phyloP scores from a whole-genome alignment of 2,113 vertebrate species.

The Takifugu bimaculatus region DNA sequence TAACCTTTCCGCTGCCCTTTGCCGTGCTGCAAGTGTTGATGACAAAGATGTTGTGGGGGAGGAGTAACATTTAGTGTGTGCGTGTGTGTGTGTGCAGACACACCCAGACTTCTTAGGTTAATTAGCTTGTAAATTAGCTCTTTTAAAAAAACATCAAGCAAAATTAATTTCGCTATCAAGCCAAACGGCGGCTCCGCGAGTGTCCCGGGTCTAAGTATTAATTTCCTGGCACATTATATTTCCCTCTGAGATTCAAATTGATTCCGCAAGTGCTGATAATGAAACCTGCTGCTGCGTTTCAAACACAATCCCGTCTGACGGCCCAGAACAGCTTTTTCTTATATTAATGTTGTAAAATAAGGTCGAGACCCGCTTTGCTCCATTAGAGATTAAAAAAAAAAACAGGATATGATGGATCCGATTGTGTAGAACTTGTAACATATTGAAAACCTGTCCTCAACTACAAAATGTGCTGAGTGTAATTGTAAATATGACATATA shows the following conservation, averaged over 20 bases:
- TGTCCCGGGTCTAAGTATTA: constrained; percentile 34
- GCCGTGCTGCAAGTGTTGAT: constrained; percentile 73
- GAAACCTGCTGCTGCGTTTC: not conserved
- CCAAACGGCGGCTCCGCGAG: constrained; percentile 48
- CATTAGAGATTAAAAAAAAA: no score
- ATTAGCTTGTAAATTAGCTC: constrained; percentile 66
- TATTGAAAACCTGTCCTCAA: no score
- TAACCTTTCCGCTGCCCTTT: constrained; percentile 73
- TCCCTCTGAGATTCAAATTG: constrained; percentile 43
- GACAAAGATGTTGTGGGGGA: constrained; percentile 57
- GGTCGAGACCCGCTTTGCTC: no score
- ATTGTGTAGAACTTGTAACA: no score
- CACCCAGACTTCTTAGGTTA: constrained; percentile 58
- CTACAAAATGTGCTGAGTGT: no score
- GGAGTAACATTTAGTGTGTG: constrained; percentile 19
- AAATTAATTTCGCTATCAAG: constrained; percentile 62
- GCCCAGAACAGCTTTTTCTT: no score
- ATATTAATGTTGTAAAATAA: no score
- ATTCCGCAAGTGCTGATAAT: constrained; percentile 36
- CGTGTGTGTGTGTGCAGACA: not conserved
- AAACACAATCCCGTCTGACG: no score
- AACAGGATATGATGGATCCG: no score
- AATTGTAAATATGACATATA: no score
- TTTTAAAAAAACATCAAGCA: constrained; percentile 63
- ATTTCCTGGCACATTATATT: constrained; percentile 51